Evolutionary conservation across 1,140 invertebrate genomes (phyloP), one percentile per base, ranked within the genome.

Genomic region (Babylonia areolata): DNA sequence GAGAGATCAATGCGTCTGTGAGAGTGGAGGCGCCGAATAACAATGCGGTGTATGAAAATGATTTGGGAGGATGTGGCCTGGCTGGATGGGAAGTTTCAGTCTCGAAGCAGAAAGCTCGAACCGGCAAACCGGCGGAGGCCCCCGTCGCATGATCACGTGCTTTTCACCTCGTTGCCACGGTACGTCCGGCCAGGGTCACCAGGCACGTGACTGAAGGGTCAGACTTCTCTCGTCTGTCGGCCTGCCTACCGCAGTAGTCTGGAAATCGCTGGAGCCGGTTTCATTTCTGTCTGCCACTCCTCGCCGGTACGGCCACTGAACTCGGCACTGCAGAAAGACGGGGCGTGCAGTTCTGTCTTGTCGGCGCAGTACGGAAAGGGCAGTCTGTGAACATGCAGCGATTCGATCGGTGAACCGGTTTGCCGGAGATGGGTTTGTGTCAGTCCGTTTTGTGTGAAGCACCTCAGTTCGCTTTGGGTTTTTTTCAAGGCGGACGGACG

Each of bases 111-210:
- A 64, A 64, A 20, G 58, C 58, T 64, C 58, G 15, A n/a, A 64
- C 58, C 20, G 58, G 28, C 58, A 23, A 64, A 64, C 58, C 58
- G 28, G 58, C 58, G 20, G 28, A 40, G 37, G 71, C 35, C 35
- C 23, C 39, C 33, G 75, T 77, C 75, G 35, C 37, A 9, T 31
- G 75, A 77, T 77, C 75, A 77, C 75, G 75, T 77, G 75, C 37
- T 39, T 28, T 37, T 77, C 75, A 37, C 39, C 75, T 77, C 75
- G 75, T 77, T 77, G 75, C 75, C 75, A 77, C 75, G 75, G 75
- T 77, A 40, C 75, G 75, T 77, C 75, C 33, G 75, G 75, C 75
- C 75, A 77, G 75, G 75, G 75, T 77, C 75, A 77, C 15, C 75
- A 17, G 75, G 35, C 75, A 77, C 75, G 75, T 77, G 75, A 77